phyloP scores from a whole-genome alignment of 1,140 invertebrate genomes.

The Hydropsyche tenuis region DNA sequence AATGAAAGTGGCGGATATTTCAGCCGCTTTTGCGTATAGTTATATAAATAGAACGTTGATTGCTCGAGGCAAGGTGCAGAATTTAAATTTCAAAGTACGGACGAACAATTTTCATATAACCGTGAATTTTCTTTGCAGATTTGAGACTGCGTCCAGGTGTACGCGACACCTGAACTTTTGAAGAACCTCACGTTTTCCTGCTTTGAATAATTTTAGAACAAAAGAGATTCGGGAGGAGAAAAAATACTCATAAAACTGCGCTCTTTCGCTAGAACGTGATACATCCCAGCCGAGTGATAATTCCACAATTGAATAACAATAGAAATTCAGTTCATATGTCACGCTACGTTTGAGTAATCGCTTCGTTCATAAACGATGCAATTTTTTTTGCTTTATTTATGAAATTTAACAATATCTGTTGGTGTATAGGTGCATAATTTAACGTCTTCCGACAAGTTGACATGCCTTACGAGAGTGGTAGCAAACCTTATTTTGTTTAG shows the following conservation, averaged over 20 bases:
- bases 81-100: slow-evolving; percentile 11
- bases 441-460: no score
- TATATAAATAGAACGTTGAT: background rate
- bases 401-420: no score
- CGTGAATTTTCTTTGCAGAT: slow-evolving; percentile 5
- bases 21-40: background rate
- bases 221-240: background rate
- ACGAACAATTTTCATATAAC: background rate
- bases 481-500: no score
- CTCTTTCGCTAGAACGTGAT: background rate
- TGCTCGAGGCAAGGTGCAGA: background rate
- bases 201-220: slow-evolving; percentile 22
- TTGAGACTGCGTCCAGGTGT: slow-evolving; percentile 10
- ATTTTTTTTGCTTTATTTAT: no score
- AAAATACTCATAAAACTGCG: background rate
- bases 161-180: slow-evolving; percentile 18
- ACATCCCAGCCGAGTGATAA: no score
- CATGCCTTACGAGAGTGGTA: no score
- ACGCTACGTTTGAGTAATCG: no score
- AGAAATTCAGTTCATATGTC: no score
- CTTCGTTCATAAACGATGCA: no score
- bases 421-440: no score
- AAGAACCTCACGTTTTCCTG: slow-evolving; percentile 20
- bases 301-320: no score
- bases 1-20: no score